Percentiles rank a stretch among this genome's conserved stretches.
phyloP scores from a whole-genome alignment of 2,797 vertebrate species.

The Onychomys leucogaster region DNA sequence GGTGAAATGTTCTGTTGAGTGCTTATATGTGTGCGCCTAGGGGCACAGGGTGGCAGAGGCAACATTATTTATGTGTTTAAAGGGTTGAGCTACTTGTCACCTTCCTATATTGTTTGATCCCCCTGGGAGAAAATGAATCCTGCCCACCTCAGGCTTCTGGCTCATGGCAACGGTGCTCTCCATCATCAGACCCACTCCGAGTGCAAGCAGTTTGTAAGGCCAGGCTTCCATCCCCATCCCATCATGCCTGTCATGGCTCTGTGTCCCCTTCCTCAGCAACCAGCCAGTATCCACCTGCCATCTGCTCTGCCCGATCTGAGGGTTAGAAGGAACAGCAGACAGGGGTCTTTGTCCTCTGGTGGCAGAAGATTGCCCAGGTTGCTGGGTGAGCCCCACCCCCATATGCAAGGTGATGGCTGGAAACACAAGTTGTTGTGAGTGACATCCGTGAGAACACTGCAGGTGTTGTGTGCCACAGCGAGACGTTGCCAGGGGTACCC shows the following conservation, averaged over 20 bases:
- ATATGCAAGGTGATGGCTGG: background rate
- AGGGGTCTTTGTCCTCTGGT: background rate
- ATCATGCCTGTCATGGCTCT: background rate
- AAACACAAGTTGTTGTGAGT: background rate
- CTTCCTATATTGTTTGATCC: background rate
- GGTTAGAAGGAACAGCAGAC: background rate
- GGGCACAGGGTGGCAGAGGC: background rate
- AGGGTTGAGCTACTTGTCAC: background rate
- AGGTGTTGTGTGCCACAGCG: background rate
- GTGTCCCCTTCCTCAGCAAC: background rate
- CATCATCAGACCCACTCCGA: background rate
- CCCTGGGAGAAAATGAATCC: background rate
- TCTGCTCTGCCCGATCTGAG: background rate
- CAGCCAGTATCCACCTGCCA: background rate
- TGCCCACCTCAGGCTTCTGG: background rate
- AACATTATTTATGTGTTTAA: slow-evolving; percentile 37
- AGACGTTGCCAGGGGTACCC: background rate
- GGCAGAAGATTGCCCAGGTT: background rate
- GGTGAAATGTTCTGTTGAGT: slow-evolving; percentile 10
- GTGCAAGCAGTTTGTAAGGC: background rate
- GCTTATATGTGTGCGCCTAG: background rate
- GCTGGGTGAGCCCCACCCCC: background rate
- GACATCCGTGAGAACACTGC: background rate
- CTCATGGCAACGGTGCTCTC: background rate
- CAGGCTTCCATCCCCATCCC: background rate